phyloP scores from a whole-genome alignment of 2,888 invertebrate species.

The Amorpha juglandis region DNA sequence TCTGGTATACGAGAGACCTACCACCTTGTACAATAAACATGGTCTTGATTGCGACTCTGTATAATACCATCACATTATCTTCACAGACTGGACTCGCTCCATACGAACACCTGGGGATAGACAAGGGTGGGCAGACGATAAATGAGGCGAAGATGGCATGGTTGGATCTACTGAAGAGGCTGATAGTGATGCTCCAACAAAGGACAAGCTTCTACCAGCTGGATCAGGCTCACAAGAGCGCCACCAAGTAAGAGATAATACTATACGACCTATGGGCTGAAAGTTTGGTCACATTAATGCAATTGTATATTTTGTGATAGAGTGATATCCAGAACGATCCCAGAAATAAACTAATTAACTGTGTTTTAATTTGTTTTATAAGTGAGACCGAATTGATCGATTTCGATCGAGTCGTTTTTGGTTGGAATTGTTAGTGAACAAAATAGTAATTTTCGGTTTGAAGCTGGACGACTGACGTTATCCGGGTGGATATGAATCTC shows the following conservation, averaged over 20 bases:
- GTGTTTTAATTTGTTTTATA: no score
- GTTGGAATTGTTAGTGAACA: no score
- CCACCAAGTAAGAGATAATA: conserved; percentile 64
- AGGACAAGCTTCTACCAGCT: conserved; percentile 49
- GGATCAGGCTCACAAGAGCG: conserved; percentile 53
- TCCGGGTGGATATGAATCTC: no score
- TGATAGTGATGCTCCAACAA: conserved; percentile 53
- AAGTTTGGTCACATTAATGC: not conserved
- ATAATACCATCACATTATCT: conserved; percentile 21
- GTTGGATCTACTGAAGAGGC: conserved; percentile 51
- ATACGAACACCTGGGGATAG: conserved; percentile 62
- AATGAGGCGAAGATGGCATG: conserved; percentile 58
- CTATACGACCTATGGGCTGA: not conserved
- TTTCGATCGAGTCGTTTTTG: no score
- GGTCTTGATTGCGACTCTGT: not conserved
- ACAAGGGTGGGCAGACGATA: conserved; percentile 59
- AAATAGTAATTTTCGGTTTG: no score
- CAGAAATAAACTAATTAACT: not conserved
- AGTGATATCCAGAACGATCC: no score
- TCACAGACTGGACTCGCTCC: conserved; percentile 44
- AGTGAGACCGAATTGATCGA: no score
- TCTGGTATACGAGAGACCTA: no score
- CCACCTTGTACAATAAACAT: no score
- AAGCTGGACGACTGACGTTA: no score
- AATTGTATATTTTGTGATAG: not conserved